Base-by-base conservation (phyloP, 2,888 invertebrate genomes). In the Octonoba sinensis region DNA sequence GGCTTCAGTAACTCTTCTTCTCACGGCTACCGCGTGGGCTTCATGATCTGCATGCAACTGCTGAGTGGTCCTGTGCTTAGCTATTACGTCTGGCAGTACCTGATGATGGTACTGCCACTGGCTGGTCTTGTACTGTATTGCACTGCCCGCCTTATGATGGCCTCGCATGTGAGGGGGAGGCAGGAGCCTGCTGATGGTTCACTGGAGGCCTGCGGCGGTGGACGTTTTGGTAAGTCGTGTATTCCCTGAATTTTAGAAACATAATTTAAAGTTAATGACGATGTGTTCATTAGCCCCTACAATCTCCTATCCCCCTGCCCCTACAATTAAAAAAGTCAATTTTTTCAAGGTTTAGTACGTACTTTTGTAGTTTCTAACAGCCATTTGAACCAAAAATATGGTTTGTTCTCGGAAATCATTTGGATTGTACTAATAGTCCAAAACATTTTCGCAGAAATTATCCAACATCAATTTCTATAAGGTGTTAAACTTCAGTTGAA, bases 41-140 rank as follows among this genome's bases (percentile, higher is more conserved):
- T 84, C 66, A 84, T 84, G 84, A 82, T 84, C 16, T 84, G 84
- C 66, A 77, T 84, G 84, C 84, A 84, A 59, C 60, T 75, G 22
- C 65, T 84, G 16, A 79, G 82, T 24, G 75, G 74, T 0, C 81
- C 76, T 0, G 81, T 82, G 15, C 65, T 84, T 0, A 84, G 81
- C 66, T 84, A 81, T 27, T 84, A 79, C 12, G 74, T 73, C 46
- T 84, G 82, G 81, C 81, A 81, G 57, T 84, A 82, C 27, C 62
- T 82, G 36, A 73, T 84, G 16, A 36, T 84, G 27, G 73, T 82
- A 3, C 60, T 84, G 8, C 84, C 84, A 1, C 46, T 77, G 60
- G 76, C 81, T 2, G 77, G 51, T 18, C 18, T 84, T 13, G 69
- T 84, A 18, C 51, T 82, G n/a, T 84, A 82, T n/a, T 84, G 84